Base-by-base conservation (phyloP, 2,113 vertebrate genomes). In the Thomomys bottae region DNA sequence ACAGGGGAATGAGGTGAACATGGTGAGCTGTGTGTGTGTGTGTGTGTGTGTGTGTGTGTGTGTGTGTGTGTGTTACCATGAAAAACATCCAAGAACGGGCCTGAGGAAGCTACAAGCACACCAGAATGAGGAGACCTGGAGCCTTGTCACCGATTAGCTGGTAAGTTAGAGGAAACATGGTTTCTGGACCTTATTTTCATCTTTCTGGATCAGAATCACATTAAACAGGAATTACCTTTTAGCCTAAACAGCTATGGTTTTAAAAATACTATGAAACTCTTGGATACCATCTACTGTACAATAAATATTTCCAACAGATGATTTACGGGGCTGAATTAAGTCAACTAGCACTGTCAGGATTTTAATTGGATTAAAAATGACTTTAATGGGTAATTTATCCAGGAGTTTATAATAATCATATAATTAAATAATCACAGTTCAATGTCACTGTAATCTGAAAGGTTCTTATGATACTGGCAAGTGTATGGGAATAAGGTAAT, bases 351-450 rank as follows among this genome's bases (percentile, higher is more conserved):
- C 92, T 90, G 88, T 92, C 94, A 94, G 38, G 32, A 86, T 89
- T 92, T 94, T 93, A 95, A 96, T 73, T 93, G 84, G 76, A 95
- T 94, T 92, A 96, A 94, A 94, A 92, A 94, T 92, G 67, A 86
- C 86, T 94, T 88, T 92, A 93, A 94, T 92, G 77, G 67, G 40
- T 83, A 67, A 95, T 95, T 94, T 96, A 92, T 88, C 84, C 45
- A 88, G 76, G 61, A 88, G 61, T 96, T 95, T 96, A 73, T 84
- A 95, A 90, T 95, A 92, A 94, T 94, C 81, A 92, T 84, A 75
- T 85, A 89, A 96, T 95, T 87, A 94, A 95, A 93, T 93, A 96
- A 92, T 91, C 75, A 88, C 34, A 93, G 93, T 71, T 93, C 49
- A 54, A 88, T 76, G 73, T 87, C 86, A 92, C 72, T 82, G 89